Percentiles rank a stretch among this genome's conserved stretches.
These are phyloP conservation scores for Casuarius casuarius DNA, from an alignment of 2,113 vertebrate species.

Conservation along the genomic window DNA sequence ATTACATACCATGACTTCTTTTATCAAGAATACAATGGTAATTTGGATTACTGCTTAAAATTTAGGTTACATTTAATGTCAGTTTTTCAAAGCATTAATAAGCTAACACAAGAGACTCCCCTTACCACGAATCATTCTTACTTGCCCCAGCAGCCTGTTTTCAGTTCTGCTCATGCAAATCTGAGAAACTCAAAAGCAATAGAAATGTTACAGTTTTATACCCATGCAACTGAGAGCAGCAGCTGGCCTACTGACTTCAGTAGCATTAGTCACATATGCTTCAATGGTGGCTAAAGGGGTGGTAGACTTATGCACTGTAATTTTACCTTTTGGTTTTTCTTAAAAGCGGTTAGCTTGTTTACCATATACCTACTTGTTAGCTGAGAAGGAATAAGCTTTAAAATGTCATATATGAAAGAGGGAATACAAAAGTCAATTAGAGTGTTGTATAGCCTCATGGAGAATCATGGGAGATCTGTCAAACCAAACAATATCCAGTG, in stretches of 20 bases:
- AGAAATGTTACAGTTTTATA: not conserved
- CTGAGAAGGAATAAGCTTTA: not conserved
- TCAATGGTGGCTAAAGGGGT: not conserved
- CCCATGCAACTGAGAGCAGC: not conserved
- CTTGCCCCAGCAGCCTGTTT: not conserved
- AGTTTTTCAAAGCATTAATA: not conserved
- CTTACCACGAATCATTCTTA: not conserved
- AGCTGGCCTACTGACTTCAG: not conserved
- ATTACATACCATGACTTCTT: not conserved
- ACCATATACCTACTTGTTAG: not conserved
- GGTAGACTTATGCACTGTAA: not conserved
- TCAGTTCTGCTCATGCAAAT: not conserved
- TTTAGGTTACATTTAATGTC: not conserved
- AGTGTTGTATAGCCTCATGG: not conserved
- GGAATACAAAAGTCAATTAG: not conserved
- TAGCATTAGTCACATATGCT: not conserved
- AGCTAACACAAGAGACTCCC: not conserved
- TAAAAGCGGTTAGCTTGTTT: not conserved
- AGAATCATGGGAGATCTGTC: not conserved
- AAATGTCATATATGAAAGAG: not conserved
- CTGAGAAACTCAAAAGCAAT: not conserved
- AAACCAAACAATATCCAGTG: not conserved
- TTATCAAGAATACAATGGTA: not conserved
- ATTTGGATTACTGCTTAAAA: not conserved
- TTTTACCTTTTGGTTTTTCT: not conserved